A percentile compares a stretch with the other conserved stretches of the same genome.
These are phyloP conservation scores for Hirudinaria manillensis DNA, from an alignment of 2,888 invertebrate genomes.

Conservation along the genomic window DNA sequence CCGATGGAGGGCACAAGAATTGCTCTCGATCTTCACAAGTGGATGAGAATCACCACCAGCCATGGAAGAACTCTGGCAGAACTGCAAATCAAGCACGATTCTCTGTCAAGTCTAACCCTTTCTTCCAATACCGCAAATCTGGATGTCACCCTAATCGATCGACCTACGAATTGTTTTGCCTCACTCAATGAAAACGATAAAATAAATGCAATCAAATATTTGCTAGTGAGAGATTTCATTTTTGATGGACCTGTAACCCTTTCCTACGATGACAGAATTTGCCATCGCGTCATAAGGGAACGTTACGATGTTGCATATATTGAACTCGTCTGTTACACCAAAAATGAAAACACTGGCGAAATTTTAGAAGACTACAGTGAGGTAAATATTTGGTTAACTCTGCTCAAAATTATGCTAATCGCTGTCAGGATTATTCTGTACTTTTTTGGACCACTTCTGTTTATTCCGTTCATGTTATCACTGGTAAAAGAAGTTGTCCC, in stretches of 20 bases:
- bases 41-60: conserved; percentile 43
- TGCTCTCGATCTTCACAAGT: conserved; percentile 33
- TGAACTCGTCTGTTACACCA: too few species aligned
- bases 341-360: too few species aligned
- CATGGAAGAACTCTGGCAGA: conserved; percentile 51
- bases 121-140: conserved; percentile 45
- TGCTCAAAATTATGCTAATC: conserved; percentile 46
- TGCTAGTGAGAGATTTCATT: conserved; percentile 38
- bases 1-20: conserved; percentile 32
- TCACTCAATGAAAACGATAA: conserved; percentile 39
- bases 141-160: conserved; percentile 43
- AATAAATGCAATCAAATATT: conserved; percentile 33
- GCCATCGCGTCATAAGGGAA: conserved; percentile 44
- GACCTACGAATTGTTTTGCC: conserved; percentile 46
- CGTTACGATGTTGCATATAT: conserved; percentile 41
- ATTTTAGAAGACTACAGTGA: too few species aligned
- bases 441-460: conserved; percentile 48
- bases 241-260: background rate
- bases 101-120: conserved; percentile 49
- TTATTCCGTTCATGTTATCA: conserved; percentile 44
- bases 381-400: conserved; percentile 46
- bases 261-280: conserved; percentile 41
- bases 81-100: conserved; percentile 50
- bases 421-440: conserved; percentile 45
- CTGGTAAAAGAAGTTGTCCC: conserved; percentile 31